phyloP scores from a whole-genome alignment of 2,797 vertebrate genomes.

The Ctenopoma multispine region DNA sequence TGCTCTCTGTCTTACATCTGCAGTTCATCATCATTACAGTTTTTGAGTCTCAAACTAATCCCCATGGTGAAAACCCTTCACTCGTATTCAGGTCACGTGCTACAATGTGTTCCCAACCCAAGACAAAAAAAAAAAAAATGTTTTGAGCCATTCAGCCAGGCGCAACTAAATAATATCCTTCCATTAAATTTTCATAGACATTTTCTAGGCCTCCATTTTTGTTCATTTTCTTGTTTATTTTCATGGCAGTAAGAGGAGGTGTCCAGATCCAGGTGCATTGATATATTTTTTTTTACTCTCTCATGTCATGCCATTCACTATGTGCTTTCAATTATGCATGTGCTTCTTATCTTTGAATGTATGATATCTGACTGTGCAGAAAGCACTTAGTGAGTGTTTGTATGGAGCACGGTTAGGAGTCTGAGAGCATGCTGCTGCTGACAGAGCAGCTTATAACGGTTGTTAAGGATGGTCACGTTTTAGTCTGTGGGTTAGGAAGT shows the following conservation, averaged over 20 bases:
- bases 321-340: conserved; percentile 81
- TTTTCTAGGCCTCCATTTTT: conserved; percentile 64
- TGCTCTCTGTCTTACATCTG: conserved; percentile 28
- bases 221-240: conserved; percentile 77
- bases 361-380: conserved; percentile 73
- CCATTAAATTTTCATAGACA: conserved; percentile 73
- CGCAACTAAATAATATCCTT: conserved; percentile 64
- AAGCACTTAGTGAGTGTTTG: conserved; percentile 67
- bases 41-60: conserved; percentile 30
- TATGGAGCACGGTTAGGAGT: conserved; percentile 37
- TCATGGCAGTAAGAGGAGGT: conserved; percentile 47
- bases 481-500: conserved; percentile 14
- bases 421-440: conserved; percentile 49
- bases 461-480: conserved; percentile 47
- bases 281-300: conserved; percentile 36
- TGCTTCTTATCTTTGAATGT: conserved; percentile 74
- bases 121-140: background rate
- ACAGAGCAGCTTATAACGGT: conserved; percentile 41
- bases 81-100: conserved; percentile 32
- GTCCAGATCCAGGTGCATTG: conserved; percentile 26
- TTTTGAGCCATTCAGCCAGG: conserved; percentile 48
- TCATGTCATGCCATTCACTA: conserved; percentile 61
- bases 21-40: conserved; percentile 34
- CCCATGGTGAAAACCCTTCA: conserved; percentile 8
- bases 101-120: background rate